Conservation (phyloP, 2,113 vertebrate genomes). For the Fukomys damarensis region DNA sequence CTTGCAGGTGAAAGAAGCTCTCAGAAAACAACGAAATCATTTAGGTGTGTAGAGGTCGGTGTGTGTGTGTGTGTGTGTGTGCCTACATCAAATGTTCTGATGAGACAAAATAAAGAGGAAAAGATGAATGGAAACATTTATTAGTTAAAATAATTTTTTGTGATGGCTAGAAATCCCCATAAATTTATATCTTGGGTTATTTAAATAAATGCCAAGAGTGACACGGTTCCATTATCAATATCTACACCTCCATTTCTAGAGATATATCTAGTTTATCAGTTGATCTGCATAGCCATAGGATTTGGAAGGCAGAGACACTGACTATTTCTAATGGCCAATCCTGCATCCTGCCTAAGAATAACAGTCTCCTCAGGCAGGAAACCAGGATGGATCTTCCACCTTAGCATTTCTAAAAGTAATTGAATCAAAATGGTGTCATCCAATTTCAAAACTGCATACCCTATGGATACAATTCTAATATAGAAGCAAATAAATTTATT, state of each 20-base stretch:
- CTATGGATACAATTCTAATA: conserved; percentile 49
- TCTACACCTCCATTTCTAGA: neutral
- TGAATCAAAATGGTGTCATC: conserved; percentile 51
- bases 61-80: neutral
- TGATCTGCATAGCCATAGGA: neutral
- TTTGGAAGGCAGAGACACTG: neutral
- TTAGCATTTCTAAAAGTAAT: conserved; percentile 31
- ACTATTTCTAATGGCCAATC: neutral
- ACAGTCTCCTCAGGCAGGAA: neutral
- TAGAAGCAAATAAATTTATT: neutral
- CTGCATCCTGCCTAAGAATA: neutral
- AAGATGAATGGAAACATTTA: neutral
- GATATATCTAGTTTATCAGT: neutral
- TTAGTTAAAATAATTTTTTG: neutral
- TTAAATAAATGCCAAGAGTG: neutral
- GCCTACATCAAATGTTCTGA: neutral
- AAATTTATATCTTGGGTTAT: neutral
- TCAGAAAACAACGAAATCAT: conserved; percentile 1
- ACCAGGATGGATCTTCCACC: neutral
- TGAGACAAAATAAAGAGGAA: neutral
- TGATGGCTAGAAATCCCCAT: neutral
- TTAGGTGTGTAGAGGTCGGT: neutral
- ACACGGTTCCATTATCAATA: neutral
- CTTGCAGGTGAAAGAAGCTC: neutral
- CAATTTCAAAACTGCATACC: neutral